Base-by-base conservation (phyloP, 2,113 vertebrate species). In the Mustela nigripes region DNA sequence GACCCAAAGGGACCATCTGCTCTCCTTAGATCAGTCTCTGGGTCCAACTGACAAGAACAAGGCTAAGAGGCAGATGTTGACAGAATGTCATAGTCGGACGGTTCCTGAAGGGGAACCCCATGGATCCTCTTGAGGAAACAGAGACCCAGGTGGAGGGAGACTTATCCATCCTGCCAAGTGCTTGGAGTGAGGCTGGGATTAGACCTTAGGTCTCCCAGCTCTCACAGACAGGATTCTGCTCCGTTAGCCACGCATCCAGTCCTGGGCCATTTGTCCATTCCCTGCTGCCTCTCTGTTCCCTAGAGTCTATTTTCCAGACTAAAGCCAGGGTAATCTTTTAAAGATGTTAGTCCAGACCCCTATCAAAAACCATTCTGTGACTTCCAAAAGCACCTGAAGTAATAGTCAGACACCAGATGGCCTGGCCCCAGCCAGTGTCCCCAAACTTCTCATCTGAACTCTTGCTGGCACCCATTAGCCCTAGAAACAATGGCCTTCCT, bases 221-320 rank as follows among this genome's bases (percentile, higher is more conserved):
- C 18, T 50, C 31, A 10, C 28, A 36, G 28, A 24, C 5, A 53
- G 12, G 10, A 24, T 18, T 39, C 31, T 2, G 19, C 22, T 50
- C 53, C 4, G 9, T 12, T 1, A 3, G 12, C 0, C 1, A 19
- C 42, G 2, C 33, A 15, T 33, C 24, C 12, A 31, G n/a, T 1
- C 83, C 36, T 7, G 2, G 0, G 18, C 14, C 26, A 1, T 56
- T 3, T 31, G 56, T 10, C 50, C 14, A 0, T 50, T 31, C 3
- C 18, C 48, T 56, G 22, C 14, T 12, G 4, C 22, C 31, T 67
- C 33, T 24, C 60, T 42, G 18, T 31, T 15, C 28, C 76, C 24
- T 16, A 1, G 1, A 82, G 10, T 11, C 24, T 14, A 8, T 48
- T 90, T n/a, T 93, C 39, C 28, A 78, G 63, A 16, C 65, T 42